Evolutionary conservation across 2,113 vertebrate species (phyloP).

Genomic region (Seriola quinqueradiata): DNA sequence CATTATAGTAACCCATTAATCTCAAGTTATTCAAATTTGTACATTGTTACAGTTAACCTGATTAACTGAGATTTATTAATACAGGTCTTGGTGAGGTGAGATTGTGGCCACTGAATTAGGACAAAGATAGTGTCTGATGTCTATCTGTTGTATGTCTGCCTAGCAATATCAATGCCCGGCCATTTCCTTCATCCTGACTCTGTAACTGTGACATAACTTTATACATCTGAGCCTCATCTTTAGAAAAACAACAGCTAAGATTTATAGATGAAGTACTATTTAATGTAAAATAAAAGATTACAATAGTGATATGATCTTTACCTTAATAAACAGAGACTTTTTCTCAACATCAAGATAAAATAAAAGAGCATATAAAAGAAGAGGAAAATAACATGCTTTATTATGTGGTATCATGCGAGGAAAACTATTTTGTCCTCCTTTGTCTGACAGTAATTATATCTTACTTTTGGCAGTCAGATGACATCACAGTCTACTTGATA

Average conservation of each 20-base stretch:
- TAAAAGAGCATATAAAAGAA: background rate
- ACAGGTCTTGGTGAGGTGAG: too few relatives aligned
- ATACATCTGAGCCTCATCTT: background rate
- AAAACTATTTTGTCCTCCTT: background rate
- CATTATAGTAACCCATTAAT: background rate
- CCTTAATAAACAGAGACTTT: background rate
- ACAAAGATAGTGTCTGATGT: too few relatives aligned
- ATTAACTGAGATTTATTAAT: too few relatives aligned
- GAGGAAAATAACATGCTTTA: background rate
- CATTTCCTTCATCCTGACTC: background rate
- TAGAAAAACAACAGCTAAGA: background rate
- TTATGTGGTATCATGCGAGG: background rate
- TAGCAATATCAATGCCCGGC: too few relatives aligned
- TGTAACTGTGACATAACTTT: too few relatives aligned
- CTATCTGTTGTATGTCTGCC: too few relatives aligned
- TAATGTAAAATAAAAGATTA: background rate
- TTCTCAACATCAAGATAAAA: background rate
- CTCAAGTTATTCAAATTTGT: background rate
- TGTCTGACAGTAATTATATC: background rate
- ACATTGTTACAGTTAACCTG: background rate
- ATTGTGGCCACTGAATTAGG: too few relatives aligned
- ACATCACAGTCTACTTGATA: background rate
- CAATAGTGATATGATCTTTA: conserved; percentile 8
- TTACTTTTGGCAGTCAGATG: background rate
- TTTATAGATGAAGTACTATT: background rate